A percentile compares a stretch with the other conserved stretches of the same genome.
Evolutionary conservation across 35 echinoderm and acorn worm species (phyloP).

Genomic region (Diadema setosum): DNA sequence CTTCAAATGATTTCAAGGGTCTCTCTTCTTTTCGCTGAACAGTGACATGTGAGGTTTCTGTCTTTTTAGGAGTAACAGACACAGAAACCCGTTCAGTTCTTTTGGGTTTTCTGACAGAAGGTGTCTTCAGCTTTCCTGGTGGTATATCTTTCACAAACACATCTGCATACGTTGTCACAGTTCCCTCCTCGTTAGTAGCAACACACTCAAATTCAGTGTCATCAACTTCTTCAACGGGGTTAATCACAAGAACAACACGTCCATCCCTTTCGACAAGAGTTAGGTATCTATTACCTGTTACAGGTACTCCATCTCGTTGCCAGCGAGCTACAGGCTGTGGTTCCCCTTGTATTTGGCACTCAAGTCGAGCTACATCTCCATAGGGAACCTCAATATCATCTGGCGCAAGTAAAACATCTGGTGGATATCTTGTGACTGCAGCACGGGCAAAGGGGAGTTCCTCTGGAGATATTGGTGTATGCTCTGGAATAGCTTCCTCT

Average conservation of each 20-base stretch:
- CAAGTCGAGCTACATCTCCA: slow-evolving; percentile 41
- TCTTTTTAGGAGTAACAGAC: background rate
- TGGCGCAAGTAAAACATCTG: slow-evolving; percentile 33
- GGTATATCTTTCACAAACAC: slow-evolving; percentile 74
- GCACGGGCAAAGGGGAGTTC: background rate
- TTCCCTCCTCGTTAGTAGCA: slow-evolving; percentile 79
- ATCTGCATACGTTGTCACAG: slow-evolving; percentile 74
- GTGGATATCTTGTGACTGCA: background rate
- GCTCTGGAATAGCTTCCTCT: background rate
- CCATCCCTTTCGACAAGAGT: slow-evolving; percentile 46
- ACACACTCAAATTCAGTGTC: slow-evolving; percentile 92
- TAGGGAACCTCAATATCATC: slow-evolving; percentile 59
- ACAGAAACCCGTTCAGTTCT: background rate
- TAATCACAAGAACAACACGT: slow-evolving; percentile 44
- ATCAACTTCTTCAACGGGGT: slow-evolving; percentile 58
- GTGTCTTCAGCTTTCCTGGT: slow-evolving; percentile 4
- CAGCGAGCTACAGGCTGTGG: slow-evolving; percentile 28
- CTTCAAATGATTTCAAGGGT: background rate
- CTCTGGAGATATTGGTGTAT: background rate
- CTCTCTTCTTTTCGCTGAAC: slow-evolving; percentile 5
- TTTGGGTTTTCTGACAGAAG: background rate
- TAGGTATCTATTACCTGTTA: slow-evolving; percentile 34
- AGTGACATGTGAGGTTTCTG: slow-evolving; percentile 34
- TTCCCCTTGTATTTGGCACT: slow-evolving; percentile 47
- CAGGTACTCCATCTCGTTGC: slow-evolving; percentile 10